These are phyloP conservation scores for Oreocharis arfaki DNA, from an alignment of 2,113 vertebrate genomes.

Conservation along the genomic window DNA sequence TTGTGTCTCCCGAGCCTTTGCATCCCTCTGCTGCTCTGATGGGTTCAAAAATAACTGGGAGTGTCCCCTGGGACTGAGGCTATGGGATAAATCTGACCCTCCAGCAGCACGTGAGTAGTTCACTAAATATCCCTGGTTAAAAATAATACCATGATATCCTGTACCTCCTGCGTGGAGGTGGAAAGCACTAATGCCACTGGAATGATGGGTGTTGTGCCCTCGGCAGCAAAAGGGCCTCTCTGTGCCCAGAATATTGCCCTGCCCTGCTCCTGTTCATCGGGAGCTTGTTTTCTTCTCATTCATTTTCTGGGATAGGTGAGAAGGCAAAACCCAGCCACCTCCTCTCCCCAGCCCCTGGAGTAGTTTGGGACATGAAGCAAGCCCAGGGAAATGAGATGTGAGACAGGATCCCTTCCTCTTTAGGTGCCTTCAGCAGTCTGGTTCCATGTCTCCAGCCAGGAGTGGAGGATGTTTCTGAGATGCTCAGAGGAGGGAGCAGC, in stretches of 20 bases:
- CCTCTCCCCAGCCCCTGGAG: not conserved
- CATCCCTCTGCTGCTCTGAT: not conserved
- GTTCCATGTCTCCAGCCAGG: not conserved
- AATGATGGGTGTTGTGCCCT: rapidly evolving
- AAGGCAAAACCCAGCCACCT: not conserved
- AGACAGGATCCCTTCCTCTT: not conserved
- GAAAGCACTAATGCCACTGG: not conserved
- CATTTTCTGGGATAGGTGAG: not conserved
- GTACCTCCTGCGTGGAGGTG: not conserved
- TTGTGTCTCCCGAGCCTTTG: not conserved
- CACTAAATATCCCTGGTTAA: not conserved
- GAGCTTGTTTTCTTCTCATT: not conserved
- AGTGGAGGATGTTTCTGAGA: rapidly evolving
- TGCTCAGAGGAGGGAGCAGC: not conserved
- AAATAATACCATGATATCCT: not conserved
- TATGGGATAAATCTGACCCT: conserved; percentile 18
- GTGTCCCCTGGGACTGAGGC: not conserved
- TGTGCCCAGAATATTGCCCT: not conserved
- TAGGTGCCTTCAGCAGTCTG: not conserved
- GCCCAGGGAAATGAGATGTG: not conserved
- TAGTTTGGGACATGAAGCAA: not conserved
- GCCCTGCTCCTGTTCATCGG: rapidly evolving
- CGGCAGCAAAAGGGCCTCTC: not conserved
- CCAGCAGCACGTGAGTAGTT: not conserved
- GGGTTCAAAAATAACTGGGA: not conserved